Base-by-base conservation (phyloP, 2,797 vertebrate species). In the Tinamus major region DNA sequence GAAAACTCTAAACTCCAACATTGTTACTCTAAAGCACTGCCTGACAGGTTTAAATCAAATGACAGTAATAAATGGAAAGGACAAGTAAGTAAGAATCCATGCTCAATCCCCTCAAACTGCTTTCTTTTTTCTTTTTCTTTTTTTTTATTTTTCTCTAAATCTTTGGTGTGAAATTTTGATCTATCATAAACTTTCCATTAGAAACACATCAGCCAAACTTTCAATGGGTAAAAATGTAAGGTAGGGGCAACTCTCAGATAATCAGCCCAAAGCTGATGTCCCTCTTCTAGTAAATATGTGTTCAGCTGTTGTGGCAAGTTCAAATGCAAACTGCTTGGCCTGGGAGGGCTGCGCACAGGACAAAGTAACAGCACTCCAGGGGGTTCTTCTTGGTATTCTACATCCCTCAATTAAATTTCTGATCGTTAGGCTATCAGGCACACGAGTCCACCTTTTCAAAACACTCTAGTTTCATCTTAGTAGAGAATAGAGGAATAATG, bases 91-190 rank as follows among this genome's bases (percentile, higher is more conserved):
- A 71, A 83, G 44, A 81, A 71, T 59, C 16, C 11, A 18, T 67
- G 70, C 39, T 8, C 15, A 71, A 72, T 92, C 31, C 68, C 13
- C 21, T 85, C 0, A 0, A 13, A 24, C 39, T 51, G n/a, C 11
- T 16, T 56, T 35, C 65, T 64, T 11, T 21, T 21, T 21, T 48
- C 9, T 21, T 23, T 19, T 49, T 49, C 21, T 18, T 44, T 44
- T 23, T 23, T 6, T 12, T 23, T 23, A 10, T 23, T 20, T 48
- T 48, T 48, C 46, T 48, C 46, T 37, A 77, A 51, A 19, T 68
- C 31, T 69, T 48, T 27, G 4, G 37, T 63, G 14, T 58, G 41
- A 88, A 48, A 35, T 75, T 87, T 42, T 68, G 27, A 48, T 49
- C 65, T 39, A 13, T 44, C 5, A 3, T 41, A 46, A 85, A 68